These are phyloP conservation scores for Drosophila persimilis DNA, from an alignment of 1,140 invertebrate genomes.

Conservation along the genomic window DNA sequence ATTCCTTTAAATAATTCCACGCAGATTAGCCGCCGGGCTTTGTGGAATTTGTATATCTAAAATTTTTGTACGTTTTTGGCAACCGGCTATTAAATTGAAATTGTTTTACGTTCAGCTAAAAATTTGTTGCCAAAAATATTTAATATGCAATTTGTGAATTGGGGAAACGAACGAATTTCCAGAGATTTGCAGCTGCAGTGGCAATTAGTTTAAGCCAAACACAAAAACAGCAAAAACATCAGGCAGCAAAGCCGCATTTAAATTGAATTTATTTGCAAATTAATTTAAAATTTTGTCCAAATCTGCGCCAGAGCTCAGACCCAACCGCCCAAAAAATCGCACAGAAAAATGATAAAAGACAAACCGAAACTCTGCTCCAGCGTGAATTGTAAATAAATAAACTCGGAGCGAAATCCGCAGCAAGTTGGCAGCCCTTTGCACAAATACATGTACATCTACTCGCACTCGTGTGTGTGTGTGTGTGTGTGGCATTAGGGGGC, in stretches of 20 bases:
- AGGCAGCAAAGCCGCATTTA: conserved; percentile 42
- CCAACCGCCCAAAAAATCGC: conserved; percentile 6
- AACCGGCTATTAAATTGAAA: conserved; percentile 37
- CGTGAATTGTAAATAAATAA: conserved; percentile 60
- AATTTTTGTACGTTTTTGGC: neutral
- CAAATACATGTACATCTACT: conserved; percentile 3
- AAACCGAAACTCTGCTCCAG: conserved; percentile 16
- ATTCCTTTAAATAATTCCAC: conserved; percentile 6
- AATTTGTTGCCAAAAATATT: conserved; percentile 28
- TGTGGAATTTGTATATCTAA: conserved; percentile 9
- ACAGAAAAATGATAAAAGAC: conserved; percentile 8
- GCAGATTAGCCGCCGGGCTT: conserved; percentile 25
- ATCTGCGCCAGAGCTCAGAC: conserved; percentile 17
- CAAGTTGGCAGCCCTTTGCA: conserved; percentile 35
- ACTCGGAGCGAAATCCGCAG: conserved; percentile 45
- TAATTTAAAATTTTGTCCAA: conserved; percentile 59
- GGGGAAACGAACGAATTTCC: conserved; percentile 4
- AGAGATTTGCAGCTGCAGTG: conserved; percentile 14
- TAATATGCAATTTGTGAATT: conserved; percentile 51
- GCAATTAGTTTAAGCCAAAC: conserved; percentile 38
- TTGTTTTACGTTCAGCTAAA: neutral
- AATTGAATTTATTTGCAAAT: conserved; percentile 69
- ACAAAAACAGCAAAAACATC: conserved; percentile 20
- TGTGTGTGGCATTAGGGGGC: conserved; percentile 40
- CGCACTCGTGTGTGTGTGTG: conserved; percentile 10